Base-by-base conservation (phyloP, 2,888 invertebrate genomes). In the Arenicola marina region DNA sequence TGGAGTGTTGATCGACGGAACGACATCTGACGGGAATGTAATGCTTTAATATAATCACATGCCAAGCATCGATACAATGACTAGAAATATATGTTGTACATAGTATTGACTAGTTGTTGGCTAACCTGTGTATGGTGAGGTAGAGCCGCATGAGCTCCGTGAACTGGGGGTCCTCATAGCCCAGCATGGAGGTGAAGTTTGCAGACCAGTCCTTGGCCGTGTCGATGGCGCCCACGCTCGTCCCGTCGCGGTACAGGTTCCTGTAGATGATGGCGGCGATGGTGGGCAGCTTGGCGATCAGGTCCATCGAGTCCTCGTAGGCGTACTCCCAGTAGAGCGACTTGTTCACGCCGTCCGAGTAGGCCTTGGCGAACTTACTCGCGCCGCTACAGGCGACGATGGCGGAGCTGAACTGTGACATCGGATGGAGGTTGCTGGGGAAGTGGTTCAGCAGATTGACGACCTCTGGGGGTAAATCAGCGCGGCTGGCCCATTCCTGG, bases 191-290 rank as follows among this genome's bases (percentile, higher is more conserved):
- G 70, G 91, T 88, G 85, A 95, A 96, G 86, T 96, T 96, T 82
- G 90, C 89, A 56, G 92, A 91, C 93, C 95, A 96, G 85, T 97
- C 96, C 83, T 92, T 92, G 81, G 89, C 89, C 63, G 90, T 88
- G 81, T 95, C 93, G 74, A 95, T 93, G 58, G 92, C 91, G 48
- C 92, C 92, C 72, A 95, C 91, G 51, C 91, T 90, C 70, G 91
- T 91, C 65, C 92, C 92, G 76, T 92, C 92, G 71, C 90, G 86
- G 71, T 81, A 83, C 34, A 91, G 86, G 84, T 96, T 96, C 68
- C 94, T 89, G 86, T 96, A 96, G 78, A 96, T 95, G 21, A 93
- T 92, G 21, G 96, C 93, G 0, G 95, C 96, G 24, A 96, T 88
- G 28, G 94, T 94, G 0, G 96, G 95, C 79, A 96, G 85, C 84